phyloP scores from a whole-genome alignment of 2,888 invertebrate genomes.

The Parnassius smintheus region DNA sequence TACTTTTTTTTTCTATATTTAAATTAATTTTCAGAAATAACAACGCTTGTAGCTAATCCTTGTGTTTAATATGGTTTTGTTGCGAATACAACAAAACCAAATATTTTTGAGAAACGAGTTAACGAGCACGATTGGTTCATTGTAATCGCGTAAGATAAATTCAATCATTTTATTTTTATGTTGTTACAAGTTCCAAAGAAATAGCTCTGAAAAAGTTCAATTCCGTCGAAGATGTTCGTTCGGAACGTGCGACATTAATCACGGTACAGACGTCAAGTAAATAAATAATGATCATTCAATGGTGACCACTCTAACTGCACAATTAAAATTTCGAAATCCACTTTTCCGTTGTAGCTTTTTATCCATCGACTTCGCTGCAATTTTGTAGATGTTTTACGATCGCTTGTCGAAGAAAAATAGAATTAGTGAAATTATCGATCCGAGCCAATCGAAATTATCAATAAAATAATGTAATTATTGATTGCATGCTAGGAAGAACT shows the following conservation, averaged over 20 bases:
- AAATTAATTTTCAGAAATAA: too few species aligned
- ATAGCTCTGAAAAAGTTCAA: conserved; percentile 24
- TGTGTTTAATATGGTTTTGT: not conserved
- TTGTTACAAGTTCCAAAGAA: conserved; percentile 14
- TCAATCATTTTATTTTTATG: conserved; percentile 17
- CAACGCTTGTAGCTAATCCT: not conserved
- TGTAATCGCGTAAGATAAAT: conserved; percentile 11
- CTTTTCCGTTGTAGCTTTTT: conserved; percentile 47
- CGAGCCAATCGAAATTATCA: conserved; percentile 10
- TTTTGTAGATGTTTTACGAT: conserved; percentile 48
- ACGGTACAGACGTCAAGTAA: conserved; percentile 37
- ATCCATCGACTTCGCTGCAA: conserved; percentile 35
- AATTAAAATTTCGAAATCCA: conserved; percentile 58
- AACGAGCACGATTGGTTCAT: conserved; percentile 15
- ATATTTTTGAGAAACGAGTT: conserved; percentile 11
- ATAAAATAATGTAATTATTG: conserved; percentile 20
- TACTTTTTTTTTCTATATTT: too few species aligned
- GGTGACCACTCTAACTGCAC: conserved; percentile 28
- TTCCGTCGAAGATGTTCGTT: conserved; percentile 35
- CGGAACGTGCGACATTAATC: conserved; percentile 43
- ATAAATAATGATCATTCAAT: conserved; percentile 32
- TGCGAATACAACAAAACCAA: not conserved
- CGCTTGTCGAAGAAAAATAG: conserved; percentile 50
- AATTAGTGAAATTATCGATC: conserved; percentile 36
- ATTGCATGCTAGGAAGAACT: too few species aligned